Evolutionary conservation across 2,113 vertebrate genomes (phyloP), one percentile per base, ranked within the genome.

Genomic region (Marmota flaviventris): DNA sequence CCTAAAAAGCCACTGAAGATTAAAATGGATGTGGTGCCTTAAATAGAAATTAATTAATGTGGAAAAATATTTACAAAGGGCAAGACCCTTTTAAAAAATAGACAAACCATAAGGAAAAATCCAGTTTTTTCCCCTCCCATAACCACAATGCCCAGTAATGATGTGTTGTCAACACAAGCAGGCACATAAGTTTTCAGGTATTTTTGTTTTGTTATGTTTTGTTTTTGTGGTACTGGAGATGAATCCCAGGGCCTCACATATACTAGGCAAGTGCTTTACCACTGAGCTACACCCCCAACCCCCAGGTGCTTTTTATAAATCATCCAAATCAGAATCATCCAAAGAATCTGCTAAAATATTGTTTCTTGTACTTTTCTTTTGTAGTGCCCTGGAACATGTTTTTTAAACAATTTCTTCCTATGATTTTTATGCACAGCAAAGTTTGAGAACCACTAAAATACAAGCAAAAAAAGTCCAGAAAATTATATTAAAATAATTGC

Each of bases 41-140:
- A 91, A 58, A 85, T 4, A 94, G 39, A 97, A 85, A 37, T 20
- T 53, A 83, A 78, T 70, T 75, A 25, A 79, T 73, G 0, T 89
- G 56, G 70, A 92, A 93, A 12, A 76, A 69, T 94, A 34, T 93
- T 91, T 85, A 86, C 3, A 84, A 96, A 70, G 67, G 4, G 37
- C 17, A 29, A 29, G 56, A 4, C 6, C 84, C 56, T 65, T 87
- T 87, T 91, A 24, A 56, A 79, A 96, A 96, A 91, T 37, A 81
- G 8, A 92, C 22, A 92, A 94, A 61, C 14, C 48, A 89, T 82
- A 90, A 48, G 45, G 37, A 81, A 70, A 95, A 84, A 63, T 76
- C 39, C 22, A 72, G 42, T 89, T 27, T 81, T 85, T 37, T 61
- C 93, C 39, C 27, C 25, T 70, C 63, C 84, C 45, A 63, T 53